Conservation (phyloP, 2,888 invertebrate genomes). For the Amorpha juglandis region DNA sequence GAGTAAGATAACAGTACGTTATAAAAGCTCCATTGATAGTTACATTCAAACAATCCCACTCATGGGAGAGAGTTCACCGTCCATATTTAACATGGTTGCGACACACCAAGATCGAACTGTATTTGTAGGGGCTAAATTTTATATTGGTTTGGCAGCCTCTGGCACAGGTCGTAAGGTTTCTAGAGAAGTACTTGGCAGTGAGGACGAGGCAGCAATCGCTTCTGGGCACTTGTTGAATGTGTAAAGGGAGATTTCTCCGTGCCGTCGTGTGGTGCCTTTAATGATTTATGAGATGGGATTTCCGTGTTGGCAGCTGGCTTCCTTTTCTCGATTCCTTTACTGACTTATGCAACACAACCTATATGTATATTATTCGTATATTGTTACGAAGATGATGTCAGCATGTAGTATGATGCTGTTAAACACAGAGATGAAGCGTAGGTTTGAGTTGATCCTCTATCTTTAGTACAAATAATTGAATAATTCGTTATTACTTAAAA, state of each 20-base stretch:
- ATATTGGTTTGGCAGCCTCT: constrained; percentile 30
- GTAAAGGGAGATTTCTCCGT: constrained; percentile 57
- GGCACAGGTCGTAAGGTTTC: constrained; percentile 41
- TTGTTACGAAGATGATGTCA: background rate
- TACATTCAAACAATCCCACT: constrained; percentile 28
- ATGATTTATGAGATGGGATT: constrained; percentile 45
- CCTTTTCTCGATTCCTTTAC: constrained; percentile 34
- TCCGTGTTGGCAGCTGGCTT: constrained; percentile 37
- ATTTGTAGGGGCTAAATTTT: constrained; percentile 37
- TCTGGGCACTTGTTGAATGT: constrained; percentile 57
- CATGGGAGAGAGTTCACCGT: constrained; percentile 67
- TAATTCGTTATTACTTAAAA: too few relatives aligned
- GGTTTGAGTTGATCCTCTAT: background rate
- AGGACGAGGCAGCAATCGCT: constrained; percentile 49
- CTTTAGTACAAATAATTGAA: too few relatives aligned
- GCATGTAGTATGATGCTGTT: background rate
- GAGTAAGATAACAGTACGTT: constrained; percentile 10
- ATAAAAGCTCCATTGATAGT: constrained; percentile 28
- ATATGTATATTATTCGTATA: background rate
- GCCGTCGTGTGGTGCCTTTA: constrained; percentile 31
- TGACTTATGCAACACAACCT: constrained; percentile 6
- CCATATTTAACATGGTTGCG: constrained; percentile 47
- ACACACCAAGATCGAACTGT: constrained; percentile 37
- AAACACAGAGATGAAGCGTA: background rate
- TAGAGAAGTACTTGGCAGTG: constrained; percentile 51